Conservation (phyloP, 2,797 vertebrate species). For the Protonibea diacanthus region DNA sequence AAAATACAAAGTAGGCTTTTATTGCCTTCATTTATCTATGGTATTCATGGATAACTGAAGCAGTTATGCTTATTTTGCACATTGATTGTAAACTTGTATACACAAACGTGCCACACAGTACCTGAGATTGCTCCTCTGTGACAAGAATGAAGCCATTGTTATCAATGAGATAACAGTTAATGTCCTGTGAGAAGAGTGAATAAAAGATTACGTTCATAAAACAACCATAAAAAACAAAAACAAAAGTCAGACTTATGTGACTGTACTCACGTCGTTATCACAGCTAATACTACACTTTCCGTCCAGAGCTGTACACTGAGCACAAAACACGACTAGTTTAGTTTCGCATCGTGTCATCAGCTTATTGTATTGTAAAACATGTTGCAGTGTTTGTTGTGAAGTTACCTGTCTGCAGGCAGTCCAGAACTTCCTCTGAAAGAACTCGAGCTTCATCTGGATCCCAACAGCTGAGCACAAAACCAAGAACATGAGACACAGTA, state of each 20-base stretch:
- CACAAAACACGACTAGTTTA: slow-evolving; percentile 35
- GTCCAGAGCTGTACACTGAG: slow-evolving; percentile 95
- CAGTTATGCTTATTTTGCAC: too few species aligned
- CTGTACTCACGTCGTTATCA: slow-evolving; percentile 91
- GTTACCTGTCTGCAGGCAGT: slow-evolving; percentile 98
- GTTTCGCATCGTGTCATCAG: background rate
- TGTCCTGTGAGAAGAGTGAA: slow-evolving; percentile 83
- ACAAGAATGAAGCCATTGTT: slow-evolving; percentile 99
- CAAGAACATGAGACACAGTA: background rate
- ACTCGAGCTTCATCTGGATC: slow-evolving; percentile 99
- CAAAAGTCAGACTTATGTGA: background rate
- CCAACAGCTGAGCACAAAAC: slow-evolving; percentile 90
- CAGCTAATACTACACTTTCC: slow-evolving; percentile 97
- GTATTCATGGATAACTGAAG: too few species aligned
- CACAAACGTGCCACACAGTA: slow-evolving; percentile 64
- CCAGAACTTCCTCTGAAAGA: slow-evolving; percentile 99
- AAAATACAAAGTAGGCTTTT: background rate
- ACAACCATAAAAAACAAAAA: background rate
- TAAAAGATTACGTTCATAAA: background rate
- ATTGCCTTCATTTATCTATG: background rate
- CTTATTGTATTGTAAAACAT: background rate
- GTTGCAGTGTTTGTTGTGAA: background rate
- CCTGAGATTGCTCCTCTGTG: slow-evolving; percentile 94
- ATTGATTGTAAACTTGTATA: slow-evolving; percentile 5
- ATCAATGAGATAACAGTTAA: slow-evolving; percentile 98